Percentiles rank a stretch among this genome's conserved stretches.
These are phyloP conservation scores for Drosophila pruinosa DNA, from an alignment of 1,140 invertebrate species.

Conservation along the genomic window DNA sequence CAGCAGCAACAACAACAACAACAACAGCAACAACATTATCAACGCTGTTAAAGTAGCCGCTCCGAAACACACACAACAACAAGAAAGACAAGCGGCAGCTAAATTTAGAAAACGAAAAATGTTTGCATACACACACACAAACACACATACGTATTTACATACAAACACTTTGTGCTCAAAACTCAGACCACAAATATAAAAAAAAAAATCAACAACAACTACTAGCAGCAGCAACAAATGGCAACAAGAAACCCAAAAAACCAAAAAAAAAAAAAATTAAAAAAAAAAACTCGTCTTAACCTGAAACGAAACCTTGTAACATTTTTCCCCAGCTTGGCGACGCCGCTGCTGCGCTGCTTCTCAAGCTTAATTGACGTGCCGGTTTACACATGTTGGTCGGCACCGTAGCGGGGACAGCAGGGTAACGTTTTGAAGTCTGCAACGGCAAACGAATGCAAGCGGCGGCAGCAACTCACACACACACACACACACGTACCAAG, in stretches of 20 bases:
- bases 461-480: slow-evolving; percentile 16
- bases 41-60: slow-evolving; percentile 26
- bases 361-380: slow-evolving; percentile 65
- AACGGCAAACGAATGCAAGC: slow-evolving; percentile 29
- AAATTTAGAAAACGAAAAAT: slow-evolving; percentile 75
- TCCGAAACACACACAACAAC: slow-evolving; percentile 26
- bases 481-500: neutral
- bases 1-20: neutral
- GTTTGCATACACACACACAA: slow-evolving; percentile 40
- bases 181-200: slow-evolving; percentile 34
- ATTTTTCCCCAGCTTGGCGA: slow-evolving; percentile 75
- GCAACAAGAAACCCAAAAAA: slow-evolving; percentile 61
- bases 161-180: slow-evolving; percentile 29
- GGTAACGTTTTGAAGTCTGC: neutral
- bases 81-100: slow-evolving; percentile 48
- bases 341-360: slow-evolving; percentile 53
- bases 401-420: slow-evolving; percentile 13
- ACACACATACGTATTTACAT: neutral
- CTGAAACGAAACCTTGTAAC: slow-evolving; percentile 82
- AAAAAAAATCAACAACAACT: slow-evolving; percentile 19
- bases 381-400: slow-evolving; percentile 41
- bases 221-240: slow-evolving; percentile 44
- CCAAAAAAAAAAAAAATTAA: slow-evolving; percentile 47
- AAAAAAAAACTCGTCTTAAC: slow-evolving; percentile 77
- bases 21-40: slow-evolving; percentile 22